Conservation (phyloP, 2,888 invertebrate genomes). For the Pachymerium ferrugineum region DNA sequence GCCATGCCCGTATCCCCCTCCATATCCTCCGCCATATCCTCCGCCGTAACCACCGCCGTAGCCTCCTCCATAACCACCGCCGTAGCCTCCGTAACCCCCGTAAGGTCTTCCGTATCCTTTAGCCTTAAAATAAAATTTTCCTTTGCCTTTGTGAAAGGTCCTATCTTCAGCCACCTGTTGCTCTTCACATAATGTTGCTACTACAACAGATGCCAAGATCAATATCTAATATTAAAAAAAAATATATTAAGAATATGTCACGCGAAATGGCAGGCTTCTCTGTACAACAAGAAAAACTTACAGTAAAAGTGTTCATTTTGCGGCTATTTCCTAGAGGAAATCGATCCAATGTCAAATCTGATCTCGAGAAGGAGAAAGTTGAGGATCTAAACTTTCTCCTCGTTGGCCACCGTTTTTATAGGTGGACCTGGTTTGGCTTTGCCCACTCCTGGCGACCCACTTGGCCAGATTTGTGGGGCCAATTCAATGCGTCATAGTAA, state of each 20-base stretch:
- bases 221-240: neutral
- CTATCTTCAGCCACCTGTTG: neutral
- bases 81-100: too few relatives aligned
- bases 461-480: neutral
- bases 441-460: neutral
- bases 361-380: too few relatives aligned
- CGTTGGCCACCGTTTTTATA: neutral
- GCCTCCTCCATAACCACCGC: neutral
- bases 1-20: neutral
- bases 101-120: neutral
- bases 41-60: neutral
- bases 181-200: neutral
- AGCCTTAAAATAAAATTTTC: neutral
- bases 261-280: too few relatives aligned
- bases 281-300: neutral
- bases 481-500: neutral
- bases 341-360: neutral
- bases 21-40: neutral
- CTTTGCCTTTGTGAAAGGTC: neutral
- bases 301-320: neutral
- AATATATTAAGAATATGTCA: neutral
- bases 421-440: neutral
- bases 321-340: neutral
- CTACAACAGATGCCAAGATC: neutral
- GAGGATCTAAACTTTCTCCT: neutral